Conservation (phyloP, 2,113 vertebrate genomes). For the Ramphastos sulfuratus region DNA sequence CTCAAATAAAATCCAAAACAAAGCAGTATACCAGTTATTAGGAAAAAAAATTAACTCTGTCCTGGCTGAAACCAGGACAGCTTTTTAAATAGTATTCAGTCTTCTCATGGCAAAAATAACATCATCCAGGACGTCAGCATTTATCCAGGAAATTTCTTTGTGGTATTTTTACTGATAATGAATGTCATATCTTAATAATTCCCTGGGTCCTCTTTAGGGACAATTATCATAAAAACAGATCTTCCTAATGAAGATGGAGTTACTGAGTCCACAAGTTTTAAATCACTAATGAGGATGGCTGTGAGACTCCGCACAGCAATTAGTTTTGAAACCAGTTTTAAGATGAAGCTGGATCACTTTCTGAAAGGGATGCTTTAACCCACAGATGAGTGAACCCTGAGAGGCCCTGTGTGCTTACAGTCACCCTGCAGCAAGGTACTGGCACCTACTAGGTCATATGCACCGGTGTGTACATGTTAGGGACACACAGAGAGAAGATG, state of each 20-base stretch:
- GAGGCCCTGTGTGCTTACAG: background rate
- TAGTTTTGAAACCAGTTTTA: background rate
- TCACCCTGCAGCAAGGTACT: fast-evolving
- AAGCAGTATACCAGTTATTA: background rate
- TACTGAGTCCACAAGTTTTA: slow-evolving; percentile 51
- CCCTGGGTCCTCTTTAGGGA: slow-evolving; percentile 44
- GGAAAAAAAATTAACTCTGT: background rate
- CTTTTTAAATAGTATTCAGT: slow-evolving; percentile 38
- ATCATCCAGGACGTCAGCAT: background rate
- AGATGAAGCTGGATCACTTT: background rate
- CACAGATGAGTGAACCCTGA: fast-evolving
- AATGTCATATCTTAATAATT: slow-evolving; percentile 45
- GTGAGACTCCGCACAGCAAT: background rate
- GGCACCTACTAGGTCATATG: background rate
- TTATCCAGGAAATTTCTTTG: slow-evolving; percentile 22
- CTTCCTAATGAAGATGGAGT: slow-evolving; percentile 57
- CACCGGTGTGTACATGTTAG: fast-evolving
- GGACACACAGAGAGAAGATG: fast-evolving
- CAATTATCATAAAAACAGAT: slow-evolving; percentile 51
- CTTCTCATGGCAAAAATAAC: background rate
- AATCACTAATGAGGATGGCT: slow-evolving; percentile 34
- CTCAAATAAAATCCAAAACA: background rate
- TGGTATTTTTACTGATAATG: slow-evolving; percentile 46
- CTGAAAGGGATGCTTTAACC: background rate
- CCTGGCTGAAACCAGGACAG: background rate